A percentile compares a stretch with the other conserved stretches of the same genome.
Evolutionary conservation across 2,888 invertebrate genomes (phyloP).

Genomic region (Cremastinae sp.): DNA sequence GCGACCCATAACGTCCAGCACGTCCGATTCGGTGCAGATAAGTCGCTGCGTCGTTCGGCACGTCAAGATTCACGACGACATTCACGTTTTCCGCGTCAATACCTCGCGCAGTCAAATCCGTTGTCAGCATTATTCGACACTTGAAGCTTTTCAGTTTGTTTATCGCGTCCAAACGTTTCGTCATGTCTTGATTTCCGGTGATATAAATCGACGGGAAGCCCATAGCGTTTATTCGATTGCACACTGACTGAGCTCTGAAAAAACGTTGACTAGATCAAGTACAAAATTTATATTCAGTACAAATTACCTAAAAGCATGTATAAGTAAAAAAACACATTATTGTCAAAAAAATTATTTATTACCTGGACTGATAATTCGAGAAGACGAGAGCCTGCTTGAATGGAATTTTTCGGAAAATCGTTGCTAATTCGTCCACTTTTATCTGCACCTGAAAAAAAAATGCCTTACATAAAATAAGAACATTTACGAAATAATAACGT

Average conservation of each 20-base stretch:
- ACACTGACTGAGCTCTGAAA: conserved; percentile 88
- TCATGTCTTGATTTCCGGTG: conserved; percentile 90
- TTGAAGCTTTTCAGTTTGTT: conserved; percentile 89
- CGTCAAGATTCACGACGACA: conserved; percentile 95
- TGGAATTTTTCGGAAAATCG: conserved; percentile 86
- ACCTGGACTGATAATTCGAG: conserved; percentile 91
- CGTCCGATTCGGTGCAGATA: conserved; percentile 97
- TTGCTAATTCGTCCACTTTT: conserved; percentile 85
- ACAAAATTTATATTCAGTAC: neutral
- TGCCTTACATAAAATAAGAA: conserved; percentile 2
- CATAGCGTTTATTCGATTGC: conserved; percentile 85
- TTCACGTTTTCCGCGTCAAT: conserved; percentile 97
- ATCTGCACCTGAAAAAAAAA: conserved; percentile 74
- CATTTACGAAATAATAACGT: too few species aligned
- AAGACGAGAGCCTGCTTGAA: conserved; percentile 97
- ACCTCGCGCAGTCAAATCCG: conserved; percentile 95
- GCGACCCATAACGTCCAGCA: conserved; percentile 95
- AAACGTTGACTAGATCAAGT: conserved; percentile 45
- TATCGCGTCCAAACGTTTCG: conserved; percentile 88
- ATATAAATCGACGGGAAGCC: conserved; percentile 92
- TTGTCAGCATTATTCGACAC: conserved; percentile 93
- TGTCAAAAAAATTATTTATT: conserved; percentile 60
- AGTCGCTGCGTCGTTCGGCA: conserved; percentile 89
- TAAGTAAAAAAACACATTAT: conserved; percentile 7
- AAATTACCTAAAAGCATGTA: neutral